phyloP scores from a whole-genome alignment of 2,113 vertebrate genomes.

The Verasper variegatus region DNA sequence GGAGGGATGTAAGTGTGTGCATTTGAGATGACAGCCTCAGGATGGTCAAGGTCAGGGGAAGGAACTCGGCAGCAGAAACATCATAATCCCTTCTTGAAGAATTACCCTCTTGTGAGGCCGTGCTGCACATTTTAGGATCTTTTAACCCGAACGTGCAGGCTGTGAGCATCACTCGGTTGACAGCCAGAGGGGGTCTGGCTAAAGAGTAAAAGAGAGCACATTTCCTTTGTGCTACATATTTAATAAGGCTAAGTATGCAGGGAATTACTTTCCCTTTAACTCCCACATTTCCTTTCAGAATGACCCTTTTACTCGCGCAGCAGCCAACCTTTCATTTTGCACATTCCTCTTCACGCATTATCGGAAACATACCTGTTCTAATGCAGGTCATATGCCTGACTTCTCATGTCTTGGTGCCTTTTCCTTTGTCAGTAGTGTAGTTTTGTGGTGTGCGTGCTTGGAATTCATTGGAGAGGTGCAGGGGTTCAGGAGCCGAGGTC shows the following conservation, averaged over 20 bases:
- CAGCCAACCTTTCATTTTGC: constrained; percentile 62
- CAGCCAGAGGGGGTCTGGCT: constrained; percentile 44
- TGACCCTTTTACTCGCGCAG: constrained; percentile 32
- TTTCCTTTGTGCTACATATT: constrained; percentile 79
- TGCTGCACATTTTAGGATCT: constrained; percentile 6
- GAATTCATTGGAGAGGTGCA: constrained; percentile 54
- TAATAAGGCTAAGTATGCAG: constrained; percentile 77
- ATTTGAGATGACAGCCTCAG: constrained; percentile 41
- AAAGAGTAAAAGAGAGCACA: constrained; percentile 63
- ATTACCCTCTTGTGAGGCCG: not conserved
- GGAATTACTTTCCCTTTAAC: constrained; percentile 68
- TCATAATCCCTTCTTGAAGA: constrained; percentile 8
- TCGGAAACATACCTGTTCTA: constrained; percentile 64
- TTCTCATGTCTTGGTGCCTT: constrained; percentile 17
- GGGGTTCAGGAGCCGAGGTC: constrained; percentile 28
- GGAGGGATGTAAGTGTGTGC: constrained; percentile 1
- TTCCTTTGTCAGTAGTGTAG: constrained; percentile 44
- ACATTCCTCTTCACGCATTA: constrained; percentile 76
- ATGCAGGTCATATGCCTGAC: constrained; percentile 60
- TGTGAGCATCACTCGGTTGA: constrained; percentile 18
- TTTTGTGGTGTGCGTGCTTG: constrained; percentile 45
- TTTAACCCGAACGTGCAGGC: constrained; percentile 20
- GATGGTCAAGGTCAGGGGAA: constrained; percentile 57
- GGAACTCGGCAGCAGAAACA: constrained; percentile 20
- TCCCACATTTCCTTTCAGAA: constrained; percentile 66